A percentile compares a stretch with the other conserved stretches of the same genome.
Conservation (phyloP, 2,888 invertebrate genomes). For the Macropis europaea region DNA sequence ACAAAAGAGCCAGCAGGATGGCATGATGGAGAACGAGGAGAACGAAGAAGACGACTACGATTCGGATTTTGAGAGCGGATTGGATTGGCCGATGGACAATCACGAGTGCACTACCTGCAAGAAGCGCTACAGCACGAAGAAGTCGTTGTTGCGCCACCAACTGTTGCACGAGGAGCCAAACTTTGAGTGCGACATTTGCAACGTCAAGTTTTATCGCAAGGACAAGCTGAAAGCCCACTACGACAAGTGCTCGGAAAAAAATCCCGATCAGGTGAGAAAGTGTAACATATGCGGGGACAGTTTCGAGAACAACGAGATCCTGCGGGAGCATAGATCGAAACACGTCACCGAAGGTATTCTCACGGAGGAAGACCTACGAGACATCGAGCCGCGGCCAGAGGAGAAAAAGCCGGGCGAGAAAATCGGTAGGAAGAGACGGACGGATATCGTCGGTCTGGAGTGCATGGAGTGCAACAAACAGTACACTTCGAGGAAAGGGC, state of each 20-base stretch:
- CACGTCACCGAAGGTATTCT: constrained; percentile 77
- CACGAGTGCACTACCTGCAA: constrained; percentile 77
- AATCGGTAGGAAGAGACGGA: constrained; percentile 73
- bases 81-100: constrained; percentile 77
- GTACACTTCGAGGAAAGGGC: constrained; percentile 76
- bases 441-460: constrained; percentile 77
- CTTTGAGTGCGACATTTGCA: constrained; percentile 78
- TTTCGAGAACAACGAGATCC: constrained; percentile 76
- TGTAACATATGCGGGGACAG: constrained; percentile 78
- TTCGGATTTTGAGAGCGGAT: constrained; percentile 74
- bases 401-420: constrained; percentile 71
- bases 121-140: constrained; percentile 77
- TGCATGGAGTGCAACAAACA: constrained; percentile 78
- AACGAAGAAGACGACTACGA: constrained; percentile 72
- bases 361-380: constrained; percentile 76
- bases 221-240: constrained; percentile 78
- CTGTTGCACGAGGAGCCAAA: constrained; percentile 77
- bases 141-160: constrained; percentile 76
- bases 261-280: constrained; percentile 78
- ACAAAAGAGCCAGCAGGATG: constrained; percentile 16
- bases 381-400: constrained; percentile 72
- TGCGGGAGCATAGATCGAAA: constrained; percentile 74
- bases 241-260: constrained; percentile 78
- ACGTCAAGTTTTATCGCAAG: constrained; percentile 77
- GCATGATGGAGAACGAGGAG: constrained; percentile 35